Evolutionary conservation across 2,888 invertebrate genomes (phyloP), one percentile per base, ranked within the genome.

Genomic region (Tenthredo distinguenda): DNA sequence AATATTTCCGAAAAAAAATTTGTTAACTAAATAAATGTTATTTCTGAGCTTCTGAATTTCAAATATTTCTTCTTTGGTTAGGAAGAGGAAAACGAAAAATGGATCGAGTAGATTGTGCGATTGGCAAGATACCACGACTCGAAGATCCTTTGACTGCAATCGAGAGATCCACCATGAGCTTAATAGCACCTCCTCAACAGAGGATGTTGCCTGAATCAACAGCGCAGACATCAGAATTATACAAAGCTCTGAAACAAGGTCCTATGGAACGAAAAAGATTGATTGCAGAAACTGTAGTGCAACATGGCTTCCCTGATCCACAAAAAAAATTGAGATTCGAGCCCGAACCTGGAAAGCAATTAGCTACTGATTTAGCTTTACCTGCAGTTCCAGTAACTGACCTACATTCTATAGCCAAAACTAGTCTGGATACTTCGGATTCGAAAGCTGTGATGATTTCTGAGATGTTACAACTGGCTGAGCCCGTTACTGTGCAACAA

Each of bases 61-160:
- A 47, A 12, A 26, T n/a, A 21, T 31, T 18, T 47, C 18, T 34
- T 77, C n/a, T 77, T 1, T 31, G 18, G 18, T 50, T 76, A 92
- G 92, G 92, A 72, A 91, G 93, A 18, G 93, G 93, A 62, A 93
- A 93, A 88, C 89, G 93, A 72, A 93, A 93, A 90, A 76, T 91
- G 84, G 92, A 92, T 18, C 87, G 84, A n/a, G 47, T 85, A 2
- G 88, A 90, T 21, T 84, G 87, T 34, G 86, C 88, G 47, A 43
- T 86, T 9, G 85, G 84, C 58, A 93, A 91, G 81, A 91, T 91
- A 62, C 68, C 90, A 5, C 88, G 91, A 72, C 88, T 93, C 62
- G 92, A 93, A 0, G 92, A 93, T 86, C 91, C 93, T 85, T 86
- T 93, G 43, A 89, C 89, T 0, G 88, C 89, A 18, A 92, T 93